Percentiles rank a stretch among this genome's conserved stretches.
phyloP scores from a whole-genome alignment of 2,113 vertebrate species.

The Macrotus californicus region DNA sequence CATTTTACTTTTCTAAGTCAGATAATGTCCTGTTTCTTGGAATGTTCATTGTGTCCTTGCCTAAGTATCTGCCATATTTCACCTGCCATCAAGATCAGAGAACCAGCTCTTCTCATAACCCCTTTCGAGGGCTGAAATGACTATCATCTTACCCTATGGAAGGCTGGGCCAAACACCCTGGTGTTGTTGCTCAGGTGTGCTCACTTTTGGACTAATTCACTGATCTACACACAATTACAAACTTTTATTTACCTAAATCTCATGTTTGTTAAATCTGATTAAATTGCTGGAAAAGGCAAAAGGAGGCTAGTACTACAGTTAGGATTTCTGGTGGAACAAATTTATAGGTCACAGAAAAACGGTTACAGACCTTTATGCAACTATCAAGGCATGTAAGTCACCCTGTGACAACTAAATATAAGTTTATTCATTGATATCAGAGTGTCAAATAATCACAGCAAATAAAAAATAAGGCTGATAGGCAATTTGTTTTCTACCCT shows the following conservation, averaged over 20 bases:
- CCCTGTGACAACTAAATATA: background rate
- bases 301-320: background rate
- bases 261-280: background rate
- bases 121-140: background rate
- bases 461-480: background rate
- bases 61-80: background rate
- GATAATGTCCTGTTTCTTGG: background rate
- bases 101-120: background rate
- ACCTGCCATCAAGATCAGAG: background rate
- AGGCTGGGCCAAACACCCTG: background rate
- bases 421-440: background rate
- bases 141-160: background rate
- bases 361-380: background rate
- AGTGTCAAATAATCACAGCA: background rate
- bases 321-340: background rate
- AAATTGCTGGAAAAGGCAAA: background rate
- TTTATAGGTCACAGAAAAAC: background rate
- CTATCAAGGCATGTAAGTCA: background rate
- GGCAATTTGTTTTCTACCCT: background rate
- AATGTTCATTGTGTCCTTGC: background rate
- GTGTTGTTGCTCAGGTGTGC: background rate
- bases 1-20: background rate
- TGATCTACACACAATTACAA: background rate
- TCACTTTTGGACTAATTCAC: background rate
- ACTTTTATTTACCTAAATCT: background rate